Base-by-base conservation (phyloP, 2,888 invertebrate genomes). In the Epinotia ramella region DNA sequence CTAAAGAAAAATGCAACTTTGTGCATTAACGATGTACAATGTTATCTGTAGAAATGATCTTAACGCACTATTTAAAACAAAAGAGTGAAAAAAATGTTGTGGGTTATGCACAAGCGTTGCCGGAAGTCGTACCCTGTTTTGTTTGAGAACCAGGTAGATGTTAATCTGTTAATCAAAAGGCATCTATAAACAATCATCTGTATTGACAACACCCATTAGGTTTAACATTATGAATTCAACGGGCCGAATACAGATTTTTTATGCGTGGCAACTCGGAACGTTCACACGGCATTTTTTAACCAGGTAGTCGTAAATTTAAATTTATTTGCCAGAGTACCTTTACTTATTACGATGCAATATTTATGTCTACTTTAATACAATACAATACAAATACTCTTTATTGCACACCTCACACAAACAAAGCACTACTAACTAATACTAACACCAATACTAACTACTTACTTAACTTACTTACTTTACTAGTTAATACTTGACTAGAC, bases 21-120 rank as follows among this genome's bases (percentile, higher is more conserved):
- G 73, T 73, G 68, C 59, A 68, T 65, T 66, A 77, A 46, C 68
- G 73, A 77, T 69, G 73, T 77, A 73, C 68, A 81, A 81, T 69
- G 71, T 81, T 77, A 84, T 84, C 79, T 64, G 24, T 74, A 49
- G 76, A 65, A 74, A 69, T 76, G 73, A 80, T 82, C 78, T 77
- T 59, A 77, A 77, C 70, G 63, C 76, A 77, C 66, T 66, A 80
- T 80, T 78, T 77, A 78, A 73, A 76, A 79, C 72, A 83, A 80
- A 79, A 74, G 77, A 78, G 76, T 73, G 73, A 76, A 57, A 68
- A 77, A 77, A 76, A 76, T 62, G 62, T 46, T 76, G 76, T 76
- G 76, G 76, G 76, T 67, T 76, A 76, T 76, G 76, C 62, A 67
- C 70, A 75, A 60, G 56, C 67, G 60, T 12, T 56, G 46, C 71